Percentiles rank a stretch among this genome's conserved stretches.
These are phyloP conservation scores for Cettia cetti DNA, from an alignment of 2,113 vertebrate genomes.

Conservation along the genomic window DNA sequence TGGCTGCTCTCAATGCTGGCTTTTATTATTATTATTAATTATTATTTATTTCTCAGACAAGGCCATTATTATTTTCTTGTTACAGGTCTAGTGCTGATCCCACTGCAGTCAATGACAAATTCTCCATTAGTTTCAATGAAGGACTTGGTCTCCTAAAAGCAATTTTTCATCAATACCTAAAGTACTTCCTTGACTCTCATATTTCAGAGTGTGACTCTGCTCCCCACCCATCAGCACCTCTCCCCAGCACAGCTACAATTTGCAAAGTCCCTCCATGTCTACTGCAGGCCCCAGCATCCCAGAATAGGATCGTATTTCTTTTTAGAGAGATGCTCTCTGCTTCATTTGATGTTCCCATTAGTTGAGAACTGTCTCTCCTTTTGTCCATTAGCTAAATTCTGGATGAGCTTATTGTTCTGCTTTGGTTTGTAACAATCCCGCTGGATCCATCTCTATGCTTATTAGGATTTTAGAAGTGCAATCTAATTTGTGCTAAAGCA, in stretches of 20 bases:
- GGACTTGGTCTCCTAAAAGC: background rate
- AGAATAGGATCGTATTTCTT: background rate
- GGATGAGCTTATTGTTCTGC: constrained; percentile 34
- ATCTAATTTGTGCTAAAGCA: constrained; percentile 45
- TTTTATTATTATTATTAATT: background rate
- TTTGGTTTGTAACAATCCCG: constrained; percentile 30
- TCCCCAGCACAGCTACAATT: background rate
- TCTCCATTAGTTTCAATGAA: background rate
- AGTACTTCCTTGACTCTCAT: background rate
- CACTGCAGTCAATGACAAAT: background rate
- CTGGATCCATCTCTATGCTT: constrained; percentile 42
- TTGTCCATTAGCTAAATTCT: constrained; percentile 50
- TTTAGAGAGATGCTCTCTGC: background rate
- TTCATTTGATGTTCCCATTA: constrained; percentile 29
- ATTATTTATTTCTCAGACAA: background rate
- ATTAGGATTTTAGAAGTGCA: constrained; percentile 48
- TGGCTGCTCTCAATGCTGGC: background rate
- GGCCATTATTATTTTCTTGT: constrained; percentile 29
- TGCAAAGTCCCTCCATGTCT: background rate
- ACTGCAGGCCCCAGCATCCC: background rate
- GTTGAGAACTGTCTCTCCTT: constrained; percentile 8
- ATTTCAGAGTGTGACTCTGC: background rate
- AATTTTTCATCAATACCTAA: background rate
- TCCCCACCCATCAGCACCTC: background rate
- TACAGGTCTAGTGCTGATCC: background rate